Evolutionary conservation across 2,113 vertebrate species (phyloP), one percentile per base, ranked within the genome.

Genomic region (Carassius auratus): DNA sequence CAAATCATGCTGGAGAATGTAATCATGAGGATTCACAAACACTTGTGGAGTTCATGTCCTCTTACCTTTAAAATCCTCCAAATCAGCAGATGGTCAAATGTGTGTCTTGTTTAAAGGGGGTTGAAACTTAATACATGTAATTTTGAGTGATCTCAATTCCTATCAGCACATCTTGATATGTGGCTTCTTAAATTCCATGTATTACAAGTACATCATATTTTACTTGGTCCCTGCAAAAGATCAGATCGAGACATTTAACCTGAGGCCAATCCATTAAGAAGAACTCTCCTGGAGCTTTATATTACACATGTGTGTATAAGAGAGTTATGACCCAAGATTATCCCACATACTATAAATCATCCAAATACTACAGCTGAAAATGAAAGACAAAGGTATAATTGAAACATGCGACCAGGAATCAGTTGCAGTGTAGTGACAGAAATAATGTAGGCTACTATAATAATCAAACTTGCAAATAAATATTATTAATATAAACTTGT

Each of bases 101-200:
- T 30, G 6, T 48, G 17, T 48, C 10, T 38, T 79, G 62, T 62
- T 84, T 64, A 62, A 76, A 26, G 48, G 38, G 36, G 61, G 5
- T n/a, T 62, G 83, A 76, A 76, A 62, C 38, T 14, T 7, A 19
- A 76, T 17, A 64, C 36, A 10, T 64, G 23, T 61, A 30, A 74
- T 23, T 42, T 17, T 50, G 38, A 76, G 71, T 13, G 23, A 76
- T 76, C 73, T n/a, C 14, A 76, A 64, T 75, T 64, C 73, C 59
- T 59, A 42, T 30, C 69, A 45, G 71, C 36, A 48, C 26, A 45
- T 59, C 55, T 45, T 76, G 82, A 75, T 59, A 48, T 68, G 8
- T 10, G 82, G 8, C 68, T 76, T 3, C 36, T 50, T 61, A 57
- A 19, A 57, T 19, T 5, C 1, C 52, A 36, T 23, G 10, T 57